A percentile compares a stretch with the other conserved stretches of the same genome.
Evolutionary conservation across 2,888 invertebrate species (phyloP).

Genomic region (Ischnura elegans): DNA sequence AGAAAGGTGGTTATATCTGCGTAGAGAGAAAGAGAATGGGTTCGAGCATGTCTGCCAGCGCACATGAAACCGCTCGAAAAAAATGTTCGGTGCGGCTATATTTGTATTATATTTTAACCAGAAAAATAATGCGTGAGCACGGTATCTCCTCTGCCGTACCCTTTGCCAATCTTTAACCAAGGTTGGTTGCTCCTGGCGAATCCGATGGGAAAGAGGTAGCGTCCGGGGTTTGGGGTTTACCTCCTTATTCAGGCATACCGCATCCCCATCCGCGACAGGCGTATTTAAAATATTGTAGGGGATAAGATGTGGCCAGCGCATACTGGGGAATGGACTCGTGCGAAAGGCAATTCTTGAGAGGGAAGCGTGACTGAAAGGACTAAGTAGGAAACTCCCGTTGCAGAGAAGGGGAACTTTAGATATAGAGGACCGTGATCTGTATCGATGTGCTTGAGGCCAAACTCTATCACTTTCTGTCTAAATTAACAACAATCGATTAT

Average conservation of each 20-base stretch:
- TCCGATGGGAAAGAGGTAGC: neutral
- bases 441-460: too few relatives aligned
- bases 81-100: too few relatives aligned
- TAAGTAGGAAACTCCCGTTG: neutral
- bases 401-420: neutral
- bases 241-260: neutral
- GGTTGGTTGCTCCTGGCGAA: neutral
- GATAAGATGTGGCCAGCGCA: neutral
- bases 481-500: too few relatives aligned
- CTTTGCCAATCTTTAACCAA: neutral
- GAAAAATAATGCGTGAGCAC: neutral
- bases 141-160: neutral
- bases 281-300: neutral
- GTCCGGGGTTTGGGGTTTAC: neutral
- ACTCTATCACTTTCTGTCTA: too few relatives aligned
- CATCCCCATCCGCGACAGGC: neutral
- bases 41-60: neutral
- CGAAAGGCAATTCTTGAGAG: neutral
- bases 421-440: too few relatives aligned
- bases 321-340: neutral
- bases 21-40: neutral
- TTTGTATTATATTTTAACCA: neutral
- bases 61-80: neutral
- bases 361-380: conserved; percentile 24
- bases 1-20: neutral